Conservation (phyloP, 2,888 invertebrate genomes). For the Agonopterix alstromeriana region DNA sequence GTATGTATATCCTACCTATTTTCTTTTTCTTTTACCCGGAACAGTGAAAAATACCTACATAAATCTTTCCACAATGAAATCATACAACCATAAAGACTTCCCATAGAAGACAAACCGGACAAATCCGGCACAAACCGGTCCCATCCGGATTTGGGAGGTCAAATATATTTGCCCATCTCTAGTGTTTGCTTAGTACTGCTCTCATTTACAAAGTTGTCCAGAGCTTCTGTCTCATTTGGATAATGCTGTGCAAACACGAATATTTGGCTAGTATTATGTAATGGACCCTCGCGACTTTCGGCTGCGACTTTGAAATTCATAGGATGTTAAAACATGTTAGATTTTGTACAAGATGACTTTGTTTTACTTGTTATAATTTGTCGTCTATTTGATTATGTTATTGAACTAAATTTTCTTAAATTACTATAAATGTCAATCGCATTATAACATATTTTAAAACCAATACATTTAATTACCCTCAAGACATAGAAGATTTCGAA, state of each 20-base stretch:
- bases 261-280: constrained; percentile 25
- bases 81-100: not conserved
- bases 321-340: not conserved
- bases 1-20: no score
- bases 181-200: constrained; percentile 53
- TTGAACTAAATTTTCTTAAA: no score
- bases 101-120: constrained; percentile 5
- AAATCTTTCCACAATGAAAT: no score
- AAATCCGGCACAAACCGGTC: constrained; percentile 7
- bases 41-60: no score
- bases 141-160: constrained; percentile 22
- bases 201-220: constrained; percentile 65
- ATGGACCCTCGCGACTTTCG: constrained; percentile 20
- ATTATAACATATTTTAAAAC: no score
- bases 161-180: constrained; percentile 38
- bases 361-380: no score
- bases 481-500: no score
- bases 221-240: constrained; percentile 56
- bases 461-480: no score
- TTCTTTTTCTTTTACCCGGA: no score
- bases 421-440: no score
- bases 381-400: no score
- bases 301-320: constrained; percentile 26
- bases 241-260: constrained; percentile 57
- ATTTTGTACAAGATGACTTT: no score